phyloP scores from a whole-genome alignment of 2,113 vertebrate genomes.

The Scomber japonicus region DNA sequence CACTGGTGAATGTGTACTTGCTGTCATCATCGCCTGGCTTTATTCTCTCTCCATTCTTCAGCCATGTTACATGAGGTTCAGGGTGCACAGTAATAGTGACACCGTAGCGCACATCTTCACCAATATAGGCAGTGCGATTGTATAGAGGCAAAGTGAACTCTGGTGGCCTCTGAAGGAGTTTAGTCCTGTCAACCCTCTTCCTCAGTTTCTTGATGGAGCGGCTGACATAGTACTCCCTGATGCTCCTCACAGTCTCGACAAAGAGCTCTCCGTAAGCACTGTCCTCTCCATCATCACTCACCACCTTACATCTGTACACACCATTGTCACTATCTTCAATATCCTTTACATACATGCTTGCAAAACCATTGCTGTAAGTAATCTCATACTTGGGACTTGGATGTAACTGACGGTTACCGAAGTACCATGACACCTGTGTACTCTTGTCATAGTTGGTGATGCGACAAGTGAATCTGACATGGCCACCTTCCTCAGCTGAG shows the following conservation, averaged over 20 bases:
- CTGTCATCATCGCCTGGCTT: slow-evolving; percentile 91
- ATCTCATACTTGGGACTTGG: slow-evolving; percentile 96
- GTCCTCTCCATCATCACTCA: slow-evolving; percentile 94
- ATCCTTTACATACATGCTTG: slow-evolving; percentile 96
- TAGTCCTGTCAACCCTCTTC: slow-evolving; percentile 90
- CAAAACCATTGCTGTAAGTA: slow-evolving; percentile 91
- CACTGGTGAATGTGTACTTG: slow-evolving; percentile 95
- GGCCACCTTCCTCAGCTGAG: slow-evolving; percentile 92
- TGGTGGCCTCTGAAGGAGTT: slow-evolving; percentile 92
- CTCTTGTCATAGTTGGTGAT: slow-evolving; percentile 93
- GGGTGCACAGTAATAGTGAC: slow-evolving; percentile 98
- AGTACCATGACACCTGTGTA: slow-evolving; percentile 96
- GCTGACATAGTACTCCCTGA: slow-evolving; percentile 90
- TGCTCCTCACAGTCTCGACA: slow-evolving; percentile 93
- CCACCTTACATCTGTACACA: slow-evolving; percentile 95
- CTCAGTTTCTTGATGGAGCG: slow-evolving; percentile 93
- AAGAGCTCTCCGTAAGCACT: slow-evolving; percentile 96
- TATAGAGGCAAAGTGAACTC: slow-evolving; percentile 98
- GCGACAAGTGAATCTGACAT: slow-evolving; percentile 91
- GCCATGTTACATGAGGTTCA: slow-evolving; percentile 95
- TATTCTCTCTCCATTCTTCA: slow-evolving; percentile 96
- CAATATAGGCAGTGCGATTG: slow-evolving; percentile 92
- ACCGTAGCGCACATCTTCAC: slow-evolving; percentile 96
- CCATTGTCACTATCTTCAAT: slow-evolving; percentile 94
- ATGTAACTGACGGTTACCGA: slow-evolving; percentile 93